A percentile compares a stretch with the other conserved stretches of the same genome.
Evolutionary conservation across 2,797 vertebrate genomes (phyloP).

Genomic region (Sebastes minor): DNA sequence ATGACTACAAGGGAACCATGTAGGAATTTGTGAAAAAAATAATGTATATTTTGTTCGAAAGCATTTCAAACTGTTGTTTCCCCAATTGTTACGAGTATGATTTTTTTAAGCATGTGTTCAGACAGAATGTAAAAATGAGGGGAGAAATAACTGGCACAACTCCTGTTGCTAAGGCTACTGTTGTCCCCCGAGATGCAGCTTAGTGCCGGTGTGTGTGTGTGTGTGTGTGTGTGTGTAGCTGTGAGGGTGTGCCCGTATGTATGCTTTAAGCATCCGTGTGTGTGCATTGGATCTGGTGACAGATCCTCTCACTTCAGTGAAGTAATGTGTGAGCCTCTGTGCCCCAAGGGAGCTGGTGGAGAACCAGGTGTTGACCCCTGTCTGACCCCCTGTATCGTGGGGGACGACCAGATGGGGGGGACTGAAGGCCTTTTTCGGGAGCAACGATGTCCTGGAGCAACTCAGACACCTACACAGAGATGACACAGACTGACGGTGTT

Average conservation of each 20-base stretch:
- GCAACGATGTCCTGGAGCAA: constrained; percentile 9
- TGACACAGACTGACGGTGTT: constrained; percentile 22
- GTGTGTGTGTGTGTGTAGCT: neutral
- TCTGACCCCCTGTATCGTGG: constrained; percentile 24
- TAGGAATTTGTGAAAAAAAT: neutral
- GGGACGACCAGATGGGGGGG: neutral
- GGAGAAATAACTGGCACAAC: constrained; percentile 28
- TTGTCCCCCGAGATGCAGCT: constrained; percentile 51
- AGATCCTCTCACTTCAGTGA: constrained; percentile 36
- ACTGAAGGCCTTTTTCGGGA: neutral
- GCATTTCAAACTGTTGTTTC: neutral
- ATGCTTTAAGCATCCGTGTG: constrained; percentile 18
- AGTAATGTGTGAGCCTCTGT: constrained; percentile 43
- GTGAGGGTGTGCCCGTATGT: neutral
- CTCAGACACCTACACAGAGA: constrained; percentile 15
- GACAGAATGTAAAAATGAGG: constrained; percentile 14
- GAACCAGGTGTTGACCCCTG: constrained; percentile 54
- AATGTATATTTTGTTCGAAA: neutral
- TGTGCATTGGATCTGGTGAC: constrained; percentile 32
- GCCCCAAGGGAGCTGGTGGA: constrained; percentile 42
- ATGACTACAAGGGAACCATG: neutral
- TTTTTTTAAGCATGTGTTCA: neutral
- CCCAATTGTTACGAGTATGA: neutral
- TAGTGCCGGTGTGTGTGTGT: neutral
- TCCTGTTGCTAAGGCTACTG: constrained; percentile 70